Conservation (phyloP, 2,113 vertebrate genomes). For the Rousettus leschenaultii region DNA sequence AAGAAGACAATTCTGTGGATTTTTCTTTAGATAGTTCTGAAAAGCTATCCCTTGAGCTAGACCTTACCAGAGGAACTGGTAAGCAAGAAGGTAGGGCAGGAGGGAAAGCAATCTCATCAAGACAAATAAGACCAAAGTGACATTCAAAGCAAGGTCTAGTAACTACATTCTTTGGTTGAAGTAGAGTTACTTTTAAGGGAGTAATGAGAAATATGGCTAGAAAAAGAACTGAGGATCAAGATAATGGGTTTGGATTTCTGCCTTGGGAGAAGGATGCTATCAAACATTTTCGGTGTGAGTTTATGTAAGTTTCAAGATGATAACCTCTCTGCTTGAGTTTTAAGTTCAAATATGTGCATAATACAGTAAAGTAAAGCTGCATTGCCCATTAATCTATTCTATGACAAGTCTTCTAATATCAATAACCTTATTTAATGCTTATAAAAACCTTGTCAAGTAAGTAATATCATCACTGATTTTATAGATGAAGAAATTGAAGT, state of each 20-base stretch:
- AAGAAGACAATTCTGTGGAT: background rate
- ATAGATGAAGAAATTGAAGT: background rate
- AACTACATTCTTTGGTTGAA: background rate
- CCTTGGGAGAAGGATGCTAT: background rate
- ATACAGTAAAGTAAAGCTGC: background rate
- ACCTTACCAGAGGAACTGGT: background rate
- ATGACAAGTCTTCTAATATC: background rate
- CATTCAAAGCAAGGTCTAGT: background rate
- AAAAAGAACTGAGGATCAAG: background rate
- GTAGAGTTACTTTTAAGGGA: background rate
- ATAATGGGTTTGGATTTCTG: background rate
- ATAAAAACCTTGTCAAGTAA: background rate
- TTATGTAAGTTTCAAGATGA: background rate
- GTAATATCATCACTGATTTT: background rate
- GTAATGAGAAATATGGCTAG: background rate
- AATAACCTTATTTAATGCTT: background rate
- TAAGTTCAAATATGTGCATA: background rate
- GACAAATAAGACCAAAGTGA: background rate
- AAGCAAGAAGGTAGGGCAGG: background rate
- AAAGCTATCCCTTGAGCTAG: background rate
- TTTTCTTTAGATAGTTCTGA: background rate
- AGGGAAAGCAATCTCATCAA: background rate
- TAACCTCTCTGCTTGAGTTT: background rate
- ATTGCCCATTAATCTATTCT: background rate
- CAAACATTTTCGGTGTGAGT: background rate